Conservation (phyloP, 2,797 vertebrate species). For the Myripristis jacobus region DNA sequence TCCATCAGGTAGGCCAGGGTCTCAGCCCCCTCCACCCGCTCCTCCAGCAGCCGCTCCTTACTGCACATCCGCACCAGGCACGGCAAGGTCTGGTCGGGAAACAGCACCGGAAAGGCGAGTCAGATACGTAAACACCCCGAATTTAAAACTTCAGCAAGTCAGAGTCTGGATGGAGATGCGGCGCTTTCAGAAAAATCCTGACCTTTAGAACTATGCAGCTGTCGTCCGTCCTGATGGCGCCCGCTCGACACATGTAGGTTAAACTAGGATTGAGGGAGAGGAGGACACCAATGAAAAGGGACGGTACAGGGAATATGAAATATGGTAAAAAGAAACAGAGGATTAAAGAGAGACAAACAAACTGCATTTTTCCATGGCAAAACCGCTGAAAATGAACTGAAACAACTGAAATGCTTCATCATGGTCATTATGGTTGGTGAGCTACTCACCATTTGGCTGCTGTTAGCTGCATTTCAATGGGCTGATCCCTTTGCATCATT, state of each 20-base stretch:
- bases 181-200: neutral
- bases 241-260: constrained; percentile 99
- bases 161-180: neutral
- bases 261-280: constrained; percentile 85
- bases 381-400: neutral
- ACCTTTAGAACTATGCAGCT: constrained; percentile 95
- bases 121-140: neutral
- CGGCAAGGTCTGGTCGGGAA: constrained; percentile 88
- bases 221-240: constrained; percentile 95
- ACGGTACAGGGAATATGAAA: neutral
- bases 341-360: neutral
- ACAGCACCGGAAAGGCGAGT: neutral
- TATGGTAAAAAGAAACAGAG: neutral
- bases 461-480: constrained; percentile 99
- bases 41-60: constrained; percentile 95
- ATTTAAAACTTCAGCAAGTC: neutral
- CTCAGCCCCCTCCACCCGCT: constrained; percentile 97
- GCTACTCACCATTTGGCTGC: constrained; percentile 96
- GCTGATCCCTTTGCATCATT: constrained; percentile 99
- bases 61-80: constrained; percentile 99
- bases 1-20: constrained; percentile 97
- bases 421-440: rapidly evolving
- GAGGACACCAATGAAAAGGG: neutral
- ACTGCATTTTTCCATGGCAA: too few relatives aligned
- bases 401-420: neutral